A percentile compares a stretch with the other conserved stretches of the same genome.
phyloP scores from a whole-genome alignment of 2,797 vertebrate species.

The Lagocephalus sceleratus region DNA sequence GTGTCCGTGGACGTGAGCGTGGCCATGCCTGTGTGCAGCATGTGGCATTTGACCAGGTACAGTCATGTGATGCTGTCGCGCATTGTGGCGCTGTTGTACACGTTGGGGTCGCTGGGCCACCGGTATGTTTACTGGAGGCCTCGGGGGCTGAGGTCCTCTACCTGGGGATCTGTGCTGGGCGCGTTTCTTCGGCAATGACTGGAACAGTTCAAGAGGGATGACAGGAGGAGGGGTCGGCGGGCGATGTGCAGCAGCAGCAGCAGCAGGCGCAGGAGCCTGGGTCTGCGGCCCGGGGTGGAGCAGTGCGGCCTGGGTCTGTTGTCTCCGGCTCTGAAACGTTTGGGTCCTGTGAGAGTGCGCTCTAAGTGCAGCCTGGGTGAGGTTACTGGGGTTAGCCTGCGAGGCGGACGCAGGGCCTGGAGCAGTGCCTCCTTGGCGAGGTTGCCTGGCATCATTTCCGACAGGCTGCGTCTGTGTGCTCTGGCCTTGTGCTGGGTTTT shows the following conservation, averaged over 20 bases:
- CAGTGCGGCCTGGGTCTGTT: slow-evolving; percentile 68
- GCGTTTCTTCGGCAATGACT: slow-evolving; percentile 60
- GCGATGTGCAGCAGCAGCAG: background rate
- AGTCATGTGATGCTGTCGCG: slow-evolving; percentile 18
- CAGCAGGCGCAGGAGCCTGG: background rate
- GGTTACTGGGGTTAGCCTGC: slow-evolving; percentile 20
- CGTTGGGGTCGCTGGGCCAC: slow-evolving; percentile 39
- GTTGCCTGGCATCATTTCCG: slow-evolving; percentile 29
- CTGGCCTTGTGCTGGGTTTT: slow-evolving; percentile 33
- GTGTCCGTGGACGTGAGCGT: slow-evolving; percentile 7
- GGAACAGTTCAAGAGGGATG: slow-evolving; percentile 65
- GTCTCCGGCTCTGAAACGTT: slow-evolving; percentile 51
- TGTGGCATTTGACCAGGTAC: slow-evolving; percentile 27
- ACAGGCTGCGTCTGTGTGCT: slow-evolving; percentile 42
- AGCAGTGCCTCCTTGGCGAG: slow-evolving; percentile 39
- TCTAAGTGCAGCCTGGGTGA: slow-evolving; percentile 65
- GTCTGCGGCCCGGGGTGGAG: slow-evolving; percentile 36
- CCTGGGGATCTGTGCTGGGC: slow-evolving; percentile 40
- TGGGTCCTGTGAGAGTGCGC: slow-evolving; percentile 55
- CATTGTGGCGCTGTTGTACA: slow-evolving; percentile 19
- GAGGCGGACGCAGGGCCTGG: slow-evolving; percentile 10
- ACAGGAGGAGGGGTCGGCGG: slow-evolving; percentile 69
- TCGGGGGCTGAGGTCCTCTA: slow-evolving; percentile 37
- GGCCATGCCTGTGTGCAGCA: slow-evolving; percentile 28
- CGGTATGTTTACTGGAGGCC: slow-evolving; percentile 47